Evolutionary conservation across 2,888 invertebrate genomes (phyloP).

Genomic region (Drosophila rubida): DNA sequence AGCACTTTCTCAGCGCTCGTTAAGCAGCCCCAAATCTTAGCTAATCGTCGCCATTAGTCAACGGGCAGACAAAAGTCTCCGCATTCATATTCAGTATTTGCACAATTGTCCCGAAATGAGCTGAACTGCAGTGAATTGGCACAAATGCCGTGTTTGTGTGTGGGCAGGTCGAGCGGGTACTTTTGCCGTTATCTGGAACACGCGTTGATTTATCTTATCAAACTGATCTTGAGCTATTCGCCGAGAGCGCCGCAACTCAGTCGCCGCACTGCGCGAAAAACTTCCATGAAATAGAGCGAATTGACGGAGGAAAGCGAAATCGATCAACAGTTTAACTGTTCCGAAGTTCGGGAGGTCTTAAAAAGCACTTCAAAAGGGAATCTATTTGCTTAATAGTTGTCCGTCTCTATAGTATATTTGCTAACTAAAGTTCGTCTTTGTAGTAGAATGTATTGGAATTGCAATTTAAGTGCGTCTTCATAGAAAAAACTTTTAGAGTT

Average conservation of each 20-base stretch:
- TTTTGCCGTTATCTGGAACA: slow-evolving; percentile 44
- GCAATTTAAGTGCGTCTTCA: no score
- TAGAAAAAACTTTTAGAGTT: no score
- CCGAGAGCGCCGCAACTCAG: slow-evolving; percentile 8
- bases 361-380: no score
- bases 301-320: background rate
- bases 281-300: background rate
- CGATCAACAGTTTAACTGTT: no score
- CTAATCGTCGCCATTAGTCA: background rate
- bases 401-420: no score
- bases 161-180: background rate
- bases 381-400: no score
- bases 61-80: background rate
- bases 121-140: slow-evolving; percentile 59
- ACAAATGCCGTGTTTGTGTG: slow-evolving; percentile 37
- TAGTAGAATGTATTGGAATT: no score
- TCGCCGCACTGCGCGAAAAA: slow-evolving; percentile 42
- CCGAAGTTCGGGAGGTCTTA: no score
- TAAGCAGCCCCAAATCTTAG: slow-evolving; percentile 9
- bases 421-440: no score
- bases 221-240: slow-evolving; percentile 67
- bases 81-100: slow-evolving; percentile 9
- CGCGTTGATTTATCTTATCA: slow-evolving; percentile 70
- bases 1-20: no score
- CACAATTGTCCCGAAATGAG: slow-evolving; percentile 35